Evolutionary conservation across 1,140 invertebrate species (phyloP), one percentile per base, ranked within the genome.

Genomic region (Xylocopa sonorina): DNA sequence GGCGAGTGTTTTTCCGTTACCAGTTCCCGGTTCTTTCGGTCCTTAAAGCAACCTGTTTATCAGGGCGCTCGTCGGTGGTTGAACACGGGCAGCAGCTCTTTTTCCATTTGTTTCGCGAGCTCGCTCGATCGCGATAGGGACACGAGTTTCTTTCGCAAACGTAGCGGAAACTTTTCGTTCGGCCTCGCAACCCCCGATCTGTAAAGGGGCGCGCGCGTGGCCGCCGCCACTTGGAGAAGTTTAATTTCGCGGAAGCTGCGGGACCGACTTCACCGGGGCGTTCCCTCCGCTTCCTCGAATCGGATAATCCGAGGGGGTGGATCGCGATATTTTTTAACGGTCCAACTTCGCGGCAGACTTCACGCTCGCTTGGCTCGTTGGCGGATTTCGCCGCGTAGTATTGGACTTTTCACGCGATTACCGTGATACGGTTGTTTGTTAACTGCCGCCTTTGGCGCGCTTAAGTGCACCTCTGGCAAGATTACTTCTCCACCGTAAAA

Each of bases 191-290:
- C 12, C 7, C 29, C 41, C 18, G n/a, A 14, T 7, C 29, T 12
- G n/a, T n/a, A n/a, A n/a, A n/a, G 9, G 34, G 46, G 43, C 27
- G 63, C 34, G 21, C 4, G n/a, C n/a, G n/a, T n/a, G n/a, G n/a
- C n/a, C n/a, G n/a, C n/a, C n/a, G n/a, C n/a, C n/a, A n/a, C 72
- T 74, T 43, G 21, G 16, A 14, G n/a, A 68, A 77, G 74, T 69
- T 77, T 77, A 69, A 77, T 77, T 77, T 68, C 64, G 64, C 64
- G 43, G 64, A 69, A 77, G 74, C 74, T 77, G 64, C 64, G 74
- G 64, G 51, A 66, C 48, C n/a, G 4, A 58, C 60, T 66, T n/a
- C 73, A 64, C 9, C 58, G 18, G 34, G 64, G 46, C 58, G 73
- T 74, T 64, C 27, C 43, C 34, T n/a, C 46, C 16, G 24, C 14